Evolutionary conservation across 2,113 vertebrate genomes (phyloP).

Genomic region (Prietella phreatophila): DNA sequence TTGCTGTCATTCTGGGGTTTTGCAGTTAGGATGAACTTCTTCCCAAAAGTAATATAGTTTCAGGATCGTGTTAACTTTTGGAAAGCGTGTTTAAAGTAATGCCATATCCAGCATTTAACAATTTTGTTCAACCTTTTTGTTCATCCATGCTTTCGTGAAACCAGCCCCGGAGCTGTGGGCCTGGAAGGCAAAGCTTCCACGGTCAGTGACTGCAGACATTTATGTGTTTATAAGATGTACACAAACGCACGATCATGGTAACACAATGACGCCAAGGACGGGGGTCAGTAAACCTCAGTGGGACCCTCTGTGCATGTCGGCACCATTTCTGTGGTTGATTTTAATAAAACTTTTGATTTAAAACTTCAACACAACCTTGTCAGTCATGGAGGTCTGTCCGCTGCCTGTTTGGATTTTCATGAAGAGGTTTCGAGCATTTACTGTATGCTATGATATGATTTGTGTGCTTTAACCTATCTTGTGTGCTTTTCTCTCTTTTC

Average conservation of each 20-base stretch:
- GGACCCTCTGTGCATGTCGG: background rate
- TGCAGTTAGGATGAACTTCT: slow-evolving; percentile 13
- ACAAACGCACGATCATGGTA: background rate
- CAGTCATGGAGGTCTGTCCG: slow-evolving; percentile 3
- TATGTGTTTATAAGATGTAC: background rate
- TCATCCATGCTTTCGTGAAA: slow-evolving; percentile 9
- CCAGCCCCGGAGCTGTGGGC: background rate
- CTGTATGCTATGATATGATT: background rate
- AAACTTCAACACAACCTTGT: background rate
- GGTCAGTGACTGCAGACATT: slow-evolving; percentile 25
- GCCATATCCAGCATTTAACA: slow-evolving; percentile 19
- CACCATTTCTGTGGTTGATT: slow-evolving; percentile 5
- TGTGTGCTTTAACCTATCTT: background rate
- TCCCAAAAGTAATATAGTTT: slow-evolving; percentile 26
- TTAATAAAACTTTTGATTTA: background rate
- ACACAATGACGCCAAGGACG: background rate
- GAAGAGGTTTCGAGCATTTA: background rate
- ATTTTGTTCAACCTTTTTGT: slow-evolving; percentile 3
- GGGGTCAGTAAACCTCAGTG: background rate
- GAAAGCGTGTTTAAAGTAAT: slow-evolving; percentile 5
- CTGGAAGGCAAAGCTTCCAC: background rate
- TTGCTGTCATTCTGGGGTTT: slow-evolving; percentile 18
- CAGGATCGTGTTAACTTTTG: slow-evolving; percentile 11
- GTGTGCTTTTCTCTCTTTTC: slow-evolving; percentile 45
- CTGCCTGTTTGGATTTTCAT: background rate